phyloP scores from a whole-genome alignment of 2,113 vertebrate genomes.

The Echinops telfairi region DNA sequence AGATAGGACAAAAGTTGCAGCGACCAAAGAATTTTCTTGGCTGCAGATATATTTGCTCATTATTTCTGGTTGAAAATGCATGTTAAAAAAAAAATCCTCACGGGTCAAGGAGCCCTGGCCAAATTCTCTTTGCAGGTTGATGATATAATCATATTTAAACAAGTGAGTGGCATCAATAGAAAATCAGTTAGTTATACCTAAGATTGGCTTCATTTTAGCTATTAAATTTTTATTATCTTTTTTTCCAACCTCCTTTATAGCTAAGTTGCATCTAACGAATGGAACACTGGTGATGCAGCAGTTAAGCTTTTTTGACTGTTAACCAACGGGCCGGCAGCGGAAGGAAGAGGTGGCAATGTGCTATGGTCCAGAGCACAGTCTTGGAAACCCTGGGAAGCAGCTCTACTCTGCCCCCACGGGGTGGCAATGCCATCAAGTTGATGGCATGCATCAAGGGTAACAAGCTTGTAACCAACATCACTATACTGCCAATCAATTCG shows the following conservation, averaged over 20 bases:
- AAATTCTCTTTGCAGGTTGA: neutral
- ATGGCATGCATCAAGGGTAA: too few species aligned
- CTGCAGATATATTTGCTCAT: neutral
- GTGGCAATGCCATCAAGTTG: too few species aligned
- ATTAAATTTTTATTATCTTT: neutral
- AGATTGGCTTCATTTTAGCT: neutral
- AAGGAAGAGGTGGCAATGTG: neutral
- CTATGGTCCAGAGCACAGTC: neutral
- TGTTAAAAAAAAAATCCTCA: neutral
- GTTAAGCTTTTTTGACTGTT: neutral
- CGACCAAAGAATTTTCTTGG: neutral
- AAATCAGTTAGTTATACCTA: neutral
- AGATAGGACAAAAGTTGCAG: neutral
- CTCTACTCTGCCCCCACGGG: too few species aligned
- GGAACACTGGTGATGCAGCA: neutral
- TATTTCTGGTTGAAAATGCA: conserved; percentile 5
- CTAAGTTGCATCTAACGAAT: neutral
- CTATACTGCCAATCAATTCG: neutral
- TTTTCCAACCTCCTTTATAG: neutral
- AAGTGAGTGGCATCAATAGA: neutral
- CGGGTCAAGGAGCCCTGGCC: neutral
- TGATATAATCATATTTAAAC: neutral
- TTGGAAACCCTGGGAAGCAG: neutral
- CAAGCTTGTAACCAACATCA: neutral
- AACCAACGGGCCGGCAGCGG: neutral